Evolutionary conservation across 2,888 invertebrate genomes (phyloP), one percentile per base, ranked within the genome.

Genomic region (Synergus japonicus): DNA sequence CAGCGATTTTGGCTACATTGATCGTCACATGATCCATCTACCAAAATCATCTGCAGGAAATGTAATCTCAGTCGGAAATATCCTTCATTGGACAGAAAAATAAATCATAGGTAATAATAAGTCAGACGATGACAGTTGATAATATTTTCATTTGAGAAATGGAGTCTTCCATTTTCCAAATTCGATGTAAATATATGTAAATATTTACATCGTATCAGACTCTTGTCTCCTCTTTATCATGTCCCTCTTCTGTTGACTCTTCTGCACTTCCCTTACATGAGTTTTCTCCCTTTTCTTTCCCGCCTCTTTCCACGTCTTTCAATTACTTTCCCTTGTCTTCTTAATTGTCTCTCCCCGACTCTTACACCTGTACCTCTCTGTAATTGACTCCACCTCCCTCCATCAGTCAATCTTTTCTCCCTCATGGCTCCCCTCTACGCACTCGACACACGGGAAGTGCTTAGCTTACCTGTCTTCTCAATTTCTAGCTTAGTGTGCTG

Each of bases 401-500:
- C 37, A 37, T 64, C 64, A 64, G 41, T 37, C 8, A 41, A 65
- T 65, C 15, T 65, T 41, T 65, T 60, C 77, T 79, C 58, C 63
- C 63, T 69, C 76, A n/a, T 37, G 41, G 65, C 41, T 41, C 41
- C 41, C 15, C 41, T 41, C 65, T 41, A 37, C 15, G 37, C 65
- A 41, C 65, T 65, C 41, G 65, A 65, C 41, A 65, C 15, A 37
- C 37, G 65, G 37, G 41, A 65, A 65, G 65, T 65, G 37, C 65
- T 86, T 83, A 83, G 83, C 87, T 73, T 79, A 69, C 83, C 85
- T 87, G 84, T 85, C 82, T 82, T 82, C 85, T 84, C 85, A 86
- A 87, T 87, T 86, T 86, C 87, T 83, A 80, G 81, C 81, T 83
- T 82, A 83, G 79, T 79, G 77, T 60, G 82, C 81, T 77, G 77